Percentiles rank a stretch among this genome's conserved stretches.
These are phyloP conservation scores for Oreohelix idahoensis DNA, from an alignment of 1,140 invertebrate species.

Conservation along the genomic window DNA sequence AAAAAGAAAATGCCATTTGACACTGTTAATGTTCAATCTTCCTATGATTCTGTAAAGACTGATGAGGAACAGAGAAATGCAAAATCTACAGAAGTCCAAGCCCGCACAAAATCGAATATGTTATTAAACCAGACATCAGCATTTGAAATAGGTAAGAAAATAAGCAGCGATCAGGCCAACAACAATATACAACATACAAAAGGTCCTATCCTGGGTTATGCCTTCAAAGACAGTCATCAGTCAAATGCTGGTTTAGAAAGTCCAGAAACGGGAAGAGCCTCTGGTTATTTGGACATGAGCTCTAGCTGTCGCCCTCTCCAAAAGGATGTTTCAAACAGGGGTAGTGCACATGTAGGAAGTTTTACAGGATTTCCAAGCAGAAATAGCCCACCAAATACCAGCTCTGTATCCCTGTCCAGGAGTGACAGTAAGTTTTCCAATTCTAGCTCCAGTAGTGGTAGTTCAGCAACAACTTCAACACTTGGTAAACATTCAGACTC, in stretches of 20 bases:
- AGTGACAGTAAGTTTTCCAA: background rate
- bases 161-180: background rate
- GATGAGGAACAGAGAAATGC: slow-evolving; percentile 46
- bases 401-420: background rate
- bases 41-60: slow-evolving; percentile 72
- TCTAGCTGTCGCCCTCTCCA: background rate
- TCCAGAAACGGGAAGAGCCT: background rate
- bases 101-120: too few relatives aligned
- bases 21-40: slow-evolving; percentile 67
- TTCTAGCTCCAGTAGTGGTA: background rate
- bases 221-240: background rate
- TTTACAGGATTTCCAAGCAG: background rate
- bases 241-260: background rate
- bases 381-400: background rate
- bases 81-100: background rate
- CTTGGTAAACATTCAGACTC: slow-evolving; percentile 6
- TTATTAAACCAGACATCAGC: too few relatives aligned
- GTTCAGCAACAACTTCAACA: background rate
- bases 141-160: background rate
- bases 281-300: background rate
- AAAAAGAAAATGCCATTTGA: slow-evolving; percentile 55
- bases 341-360: background rate
- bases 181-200: too few relatives aligned
- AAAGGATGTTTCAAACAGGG: background rate
- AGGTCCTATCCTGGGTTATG: too few relatives aligned